Conservation (phyloP, 2,113 vertebrate genomes). For the Eidolon helvum region DNA sequence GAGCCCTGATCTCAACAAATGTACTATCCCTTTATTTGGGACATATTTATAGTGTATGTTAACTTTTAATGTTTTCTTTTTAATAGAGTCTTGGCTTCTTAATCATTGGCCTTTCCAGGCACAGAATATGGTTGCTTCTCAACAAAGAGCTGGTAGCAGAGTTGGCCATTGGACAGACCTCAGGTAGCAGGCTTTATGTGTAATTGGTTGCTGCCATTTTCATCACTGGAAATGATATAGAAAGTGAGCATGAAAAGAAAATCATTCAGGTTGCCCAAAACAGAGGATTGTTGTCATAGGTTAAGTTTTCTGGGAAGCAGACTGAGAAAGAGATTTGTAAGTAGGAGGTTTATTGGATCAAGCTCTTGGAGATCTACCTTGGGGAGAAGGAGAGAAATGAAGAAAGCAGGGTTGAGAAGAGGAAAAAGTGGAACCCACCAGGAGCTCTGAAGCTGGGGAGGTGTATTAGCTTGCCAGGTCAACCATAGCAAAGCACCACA, state of each 20-base stretch:
- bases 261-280: neutral
- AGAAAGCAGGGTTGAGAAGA: neutral
- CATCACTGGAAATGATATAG: neutral
- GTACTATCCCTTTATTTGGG: neutral
- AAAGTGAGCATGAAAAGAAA: neutral
- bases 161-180: neutral
- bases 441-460: neutral
- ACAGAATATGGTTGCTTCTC: neutral
- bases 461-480: neutral
- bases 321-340: neutral
- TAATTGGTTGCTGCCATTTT: neutral
- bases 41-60: neutral
- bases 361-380: neutral
- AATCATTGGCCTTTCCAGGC: neutral
- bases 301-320: neutral
- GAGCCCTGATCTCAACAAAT: neutral
- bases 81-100: neutral
- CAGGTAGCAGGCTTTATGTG: neutral
- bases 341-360: neutral
- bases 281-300: neutral
- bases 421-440: neutral
- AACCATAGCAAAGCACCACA: neutral
- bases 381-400: too few species aligned
- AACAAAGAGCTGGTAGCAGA: neutral
- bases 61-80: neutral